Evolutionary conservation across 2,888 invertebrate species (phyloP), one percentile per base, ranked within the genome.

Genomic region (Lasiommata megera): DNA sequence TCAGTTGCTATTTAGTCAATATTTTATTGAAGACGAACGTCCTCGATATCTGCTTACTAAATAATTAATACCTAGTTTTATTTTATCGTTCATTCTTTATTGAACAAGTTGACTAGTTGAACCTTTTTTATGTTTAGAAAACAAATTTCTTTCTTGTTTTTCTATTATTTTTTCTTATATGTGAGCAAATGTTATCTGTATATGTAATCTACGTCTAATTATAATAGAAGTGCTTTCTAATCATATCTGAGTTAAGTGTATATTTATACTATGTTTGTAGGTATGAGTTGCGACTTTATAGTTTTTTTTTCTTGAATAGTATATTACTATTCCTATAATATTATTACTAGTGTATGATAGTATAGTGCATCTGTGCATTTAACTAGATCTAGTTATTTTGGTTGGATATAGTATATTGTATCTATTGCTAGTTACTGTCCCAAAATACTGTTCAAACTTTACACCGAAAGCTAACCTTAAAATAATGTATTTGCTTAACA

Each of bases 391-490:
- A 52, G 29, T 9, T 12, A 8, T 31, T 17, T 31, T 16, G 40
- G 40, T 52, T n/a, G 14, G 8, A 41, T 52, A 14, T 40, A 40
- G 16, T 28, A 14, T 31, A 36, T 37, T 18, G 18, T 48, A 48
- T 36, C 48, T 29, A 55, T 63, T 58, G 41, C 65, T 61, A 61
- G 81, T 83, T 81, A 82, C 82, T 82, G 82, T 80, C 82, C 82
- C 82, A 73, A 63, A 16, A 56, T 58, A 64, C 55, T 61, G 57
- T 64, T 53, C 18, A 23, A 67, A 65, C 64, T 67, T 59, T 61
- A 80, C 77, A 80, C 69, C 57, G 48, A 81, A 80, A 80, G 79
- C 80, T 62, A 55, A 52, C 54, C 60, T 60, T 54, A 40, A 41
- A 11, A 41, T 14, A n/a, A 62, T 60, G 23, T 62, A 54, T 43